Base-by-base conservation (phyloP, 2,797 vertebrate species). In the Sebastes ruberrimus region DNA sequence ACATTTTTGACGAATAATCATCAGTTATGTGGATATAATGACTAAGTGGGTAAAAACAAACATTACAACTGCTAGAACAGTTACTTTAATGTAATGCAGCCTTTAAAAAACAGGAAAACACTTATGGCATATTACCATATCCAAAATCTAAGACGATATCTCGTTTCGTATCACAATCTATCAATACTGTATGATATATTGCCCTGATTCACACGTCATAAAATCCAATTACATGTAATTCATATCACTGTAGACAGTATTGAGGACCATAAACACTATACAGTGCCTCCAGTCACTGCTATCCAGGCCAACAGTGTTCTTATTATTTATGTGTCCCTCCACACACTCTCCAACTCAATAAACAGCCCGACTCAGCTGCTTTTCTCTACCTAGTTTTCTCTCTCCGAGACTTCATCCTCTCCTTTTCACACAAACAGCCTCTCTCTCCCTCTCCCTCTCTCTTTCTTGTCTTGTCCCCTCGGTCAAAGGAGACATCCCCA, bases 401-500 rank as follows among this genome's bases (percentile, higher is more conserved):
- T 22, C 14, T 20, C 23, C 4, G 22, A 55, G 27, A 10, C 59
- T 65, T 65, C 57, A 46, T 49, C 35, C 73, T 61, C 30, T 22
- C 20, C 20, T n/a, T n/a, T n/a, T n/a, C 49, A 18, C 18, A 49
- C 46, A 49, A 20, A 18, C 46, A 49, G 46, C 18, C 18, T 20
- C 0, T 18, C 9, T 9, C n/a, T 7, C 22, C 14, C 25, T 16
- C 6, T 53, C 49, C 3, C 35, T 55, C 28, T 32, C 23, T 38
- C 20, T n/a, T 16, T 61, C 3, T 52, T 52, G 8, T 57, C 46
- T 2, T 46, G 64, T 82, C 77, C 64, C 80, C 80, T 67, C 64
- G 65, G 83, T 78, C 83, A 83, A 46, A 83, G 75, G 85, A 87
- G 81, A 88, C 84, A 63, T 52, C 33, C 76, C 76, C 82, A 84